A percentile compares a stretch with the other conserved stretches of the same genome.
These are phyloP conservation scores for Caerostris darwini DNA, from an alignment of 1,140 invertebrate genomes.

Conservation along the genomic window DNA sequence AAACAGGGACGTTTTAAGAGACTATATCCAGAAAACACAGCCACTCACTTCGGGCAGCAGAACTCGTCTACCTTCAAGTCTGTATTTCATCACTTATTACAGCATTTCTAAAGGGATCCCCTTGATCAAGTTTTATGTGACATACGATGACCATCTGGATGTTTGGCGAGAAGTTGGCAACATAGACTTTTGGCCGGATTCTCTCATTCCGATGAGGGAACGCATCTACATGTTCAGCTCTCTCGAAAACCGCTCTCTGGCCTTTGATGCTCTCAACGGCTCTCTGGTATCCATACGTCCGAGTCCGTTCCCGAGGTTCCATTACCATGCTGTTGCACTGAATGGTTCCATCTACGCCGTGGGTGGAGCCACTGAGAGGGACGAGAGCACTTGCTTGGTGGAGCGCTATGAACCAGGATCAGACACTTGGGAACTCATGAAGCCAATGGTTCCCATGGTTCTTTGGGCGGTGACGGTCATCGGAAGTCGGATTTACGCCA, in stretches of 20 bases:
- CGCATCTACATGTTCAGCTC: slow-evolving; percentile 25
- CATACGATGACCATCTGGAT: slow-evolving; percentile 36
- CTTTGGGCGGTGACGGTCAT: background rate
- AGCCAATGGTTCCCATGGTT: slow-evolving; percentile 14
- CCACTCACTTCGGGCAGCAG: background rate
- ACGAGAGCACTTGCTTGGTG: background rate
- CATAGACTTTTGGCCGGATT: slow-evolving; percentile 34
- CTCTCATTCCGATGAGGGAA: background rate
- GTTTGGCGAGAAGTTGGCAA: slow-evolving; percentile 22
- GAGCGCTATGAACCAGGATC: background rate
- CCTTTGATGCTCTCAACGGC: background rate
- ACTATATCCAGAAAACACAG: background rate
- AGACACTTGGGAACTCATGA: background rate
- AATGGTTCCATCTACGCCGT: background rate
- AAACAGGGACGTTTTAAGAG: background rate
- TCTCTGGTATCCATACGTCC: background rate
- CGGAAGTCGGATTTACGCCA: background rate
- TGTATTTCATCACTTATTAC: slow-evolving; percentile 6
- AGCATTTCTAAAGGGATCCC: background rate
- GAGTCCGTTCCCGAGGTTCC: background rate
- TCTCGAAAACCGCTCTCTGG: background rate
- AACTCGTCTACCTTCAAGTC: background rate
- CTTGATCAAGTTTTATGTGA: background rate
- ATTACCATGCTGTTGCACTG: background rate
- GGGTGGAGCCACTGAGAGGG: background rate